These are phyloP conservation scores for Neria commutata DNA, from an alignment of 2,888 invertebrate genomes.

Conservation along the genomic window DNA sequence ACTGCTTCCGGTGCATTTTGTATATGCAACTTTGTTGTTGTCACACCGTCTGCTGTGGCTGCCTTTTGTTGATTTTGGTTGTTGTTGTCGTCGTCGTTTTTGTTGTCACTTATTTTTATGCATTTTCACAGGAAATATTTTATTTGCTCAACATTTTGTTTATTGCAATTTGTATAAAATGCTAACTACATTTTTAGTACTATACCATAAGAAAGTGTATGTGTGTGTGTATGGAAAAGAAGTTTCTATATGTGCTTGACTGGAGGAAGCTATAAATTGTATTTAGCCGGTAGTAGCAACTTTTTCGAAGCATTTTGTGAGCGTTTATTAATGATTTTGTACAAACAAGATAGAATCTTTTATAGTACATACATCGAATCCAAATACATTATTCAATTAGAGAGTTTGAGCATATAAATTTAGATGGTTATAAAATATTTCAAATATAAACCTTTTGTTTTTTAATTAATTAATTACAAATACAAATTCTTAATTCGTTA, in stretches of 20 bases:
- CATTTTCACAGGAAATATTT: constrained; percentile 5
- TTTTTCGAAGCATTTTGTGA: not conserved
- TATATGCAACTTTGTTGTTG: not conserved
- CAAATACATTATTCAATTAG: not conserved
- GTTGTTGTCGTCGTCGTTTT: not conserved
- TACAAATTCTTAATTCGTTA: no score
- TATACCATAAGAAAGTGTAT: no score
- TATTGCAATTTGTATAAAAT: constrained; percentile 24
- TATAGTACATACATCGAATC: not conserved
- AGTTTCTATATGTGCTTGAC: no score
- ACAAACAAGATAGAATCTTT: not conserved
- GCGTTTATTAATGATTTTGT: not conserved
- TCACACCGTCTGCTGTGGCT: not conserved
- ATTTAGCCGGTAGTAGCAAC: constrained; percentile 12
- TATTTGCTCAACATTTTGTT: constrained; percentile 17
- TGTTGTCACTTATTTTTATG: not conserved
- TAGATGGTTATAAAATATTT: not conserved
- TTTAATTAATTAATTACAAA: not conserved
- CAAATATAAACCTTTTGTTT: not conserved
- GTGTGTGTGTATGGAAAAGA: constrained; percentile 13
- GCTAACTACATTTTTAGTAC: not conserved
- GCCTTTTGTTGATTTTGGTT: not conserved
- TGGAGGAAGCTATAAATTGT: constrained; percentile 26
- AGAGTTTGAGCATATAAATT: no score
- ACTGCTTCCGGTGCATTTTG: constrained; percentile 24